phyloP scores from a whole-genome alignment of 2,113 vertebrate genomes.

The Osmerus mordax region DNA sequence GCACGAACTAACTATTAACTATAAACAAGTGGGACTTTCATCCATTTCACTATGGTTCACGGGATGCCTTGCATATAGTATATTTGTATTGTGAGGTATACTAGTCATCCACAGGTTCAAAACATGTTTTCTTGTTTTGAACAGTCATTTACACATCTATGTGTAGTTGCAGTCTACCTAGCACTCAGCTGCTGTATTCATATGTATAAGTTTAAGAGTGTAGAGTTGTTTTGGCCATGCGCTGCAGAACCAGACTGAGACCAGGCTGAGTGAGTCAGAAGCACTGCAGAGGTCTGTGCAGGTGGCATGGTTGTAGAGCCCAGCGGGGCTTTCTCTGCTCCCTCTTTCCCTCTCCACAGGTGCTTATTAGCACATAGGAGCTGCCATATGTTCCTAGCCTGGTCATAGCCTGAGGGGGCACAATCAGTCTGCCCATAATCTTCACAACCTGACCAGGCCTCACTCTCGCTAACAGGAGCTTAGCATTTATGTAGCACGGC shows the following conservation, averaged over 20 bases:
- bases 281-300: slow-evolving; percentile 70
- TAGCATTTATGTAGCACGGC: slow-evolving; percentile 54
- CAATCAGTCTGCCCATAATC: slow-evolving; percentile 74
- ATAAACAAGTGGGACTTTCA: slow-evolving; percentile 62
- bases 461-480: slow-evolving; percentile 52
- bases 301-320: slow-evolving; percentile 65
- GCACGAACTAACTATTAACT: slow-evolving; percentile 30
- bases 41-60: slow-evolving; percentile 40
- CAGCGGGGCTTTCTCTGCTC: slow-evolving; percentile 57
- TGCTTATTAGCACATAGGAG: slow-evolving; percentile 80
- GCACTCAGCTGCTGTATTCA: too few relatives aligned
- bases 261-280: slow-evolving; percentile 28
- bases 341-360: slow-evolving; percentile 68
- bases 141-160: too few relatives aligned
- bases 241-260: background rate
- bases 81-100: background rate
- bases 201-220: background rate
- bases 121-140: too few relatives aligned
- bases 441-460: slow-evolving; percentile 65
- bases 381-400: slow-evolving; percentile 74
- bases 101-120: background rate
- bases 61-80: slow-evolving; percentile 50
- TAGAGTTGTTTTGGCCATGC: background rate
- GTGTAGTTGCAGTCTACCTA: too few relatives aligned
- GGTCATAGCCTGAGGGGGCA: slow-evolving; percentile 65